A percentile compares a stretch with the other conserved stretches of the same genome.
Evolutionary conservation across 2,797 vertebrate genomes (phyloP).

Genomic region (Pseudotriccus pelzelni): DNA sequence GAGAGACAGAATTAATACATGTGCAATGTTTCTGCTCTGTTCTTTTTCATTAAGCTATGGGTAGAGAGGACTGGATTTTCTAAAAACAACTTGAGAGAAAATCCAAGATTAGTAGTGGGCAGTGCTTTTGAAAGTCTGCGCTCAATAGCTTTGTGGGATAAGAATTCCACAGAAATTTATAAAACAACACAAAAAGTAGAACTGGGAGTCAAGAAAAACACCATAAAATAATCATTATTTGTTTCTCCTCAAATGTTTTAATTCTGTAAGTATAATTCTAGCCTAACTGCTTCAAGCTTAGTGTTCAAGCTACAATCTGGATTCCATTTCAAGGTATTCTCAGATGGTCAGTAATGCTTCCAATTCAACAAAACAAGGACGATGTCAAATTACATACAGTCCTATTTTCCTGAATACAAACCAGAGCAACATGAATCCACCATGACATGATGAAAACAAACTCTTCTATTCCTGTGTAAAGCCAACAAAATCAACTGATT

Average conservation of each 20-base stretch:
- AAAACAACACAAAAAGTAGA: not conserved
- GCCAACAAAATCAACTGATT: not conserved
- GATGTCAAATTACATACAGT: not conserved
- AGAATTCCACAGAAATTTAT: not conserved
- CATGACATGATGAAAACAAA: not conserved
- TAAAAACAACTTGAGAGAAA: not conserved
- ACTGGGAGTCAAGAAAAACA: not conserved
- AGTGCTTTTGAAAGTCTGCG: not conserved
- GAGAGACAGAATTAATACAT: not conserved
- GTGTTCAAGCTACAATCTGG: not conserved
- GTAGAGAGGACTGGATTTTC: not conserved
- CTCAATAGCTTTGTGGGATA: not conserved
- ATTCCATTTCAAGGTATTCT: not conserved
- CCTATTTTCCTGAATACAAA: not conserved
- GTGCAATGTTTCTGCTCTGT: not conserved
- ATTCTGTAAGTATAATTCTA: not conserved
- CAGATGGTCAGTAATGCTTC: not conserved
- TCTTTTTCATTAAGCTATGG: not conserved
- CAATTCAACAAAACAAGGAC: not conserved
- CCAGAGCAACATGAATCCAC: not conserved
- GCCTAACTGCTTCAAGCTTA: not conserved
- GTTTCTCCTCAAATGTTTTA: not conserved
- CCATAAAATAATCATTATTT: not conserved
- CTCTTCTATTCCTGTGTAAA: not conserved
- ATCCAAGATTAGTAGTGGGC: not conserved